Percentiles rank a stretch among this genome's conserved stretches.
These are phyloP conservation scores for Lepidotrigona ventralis DNA, from an alignment of 1,140 invertebrate species.

Conservation along the genomic window DNA sequence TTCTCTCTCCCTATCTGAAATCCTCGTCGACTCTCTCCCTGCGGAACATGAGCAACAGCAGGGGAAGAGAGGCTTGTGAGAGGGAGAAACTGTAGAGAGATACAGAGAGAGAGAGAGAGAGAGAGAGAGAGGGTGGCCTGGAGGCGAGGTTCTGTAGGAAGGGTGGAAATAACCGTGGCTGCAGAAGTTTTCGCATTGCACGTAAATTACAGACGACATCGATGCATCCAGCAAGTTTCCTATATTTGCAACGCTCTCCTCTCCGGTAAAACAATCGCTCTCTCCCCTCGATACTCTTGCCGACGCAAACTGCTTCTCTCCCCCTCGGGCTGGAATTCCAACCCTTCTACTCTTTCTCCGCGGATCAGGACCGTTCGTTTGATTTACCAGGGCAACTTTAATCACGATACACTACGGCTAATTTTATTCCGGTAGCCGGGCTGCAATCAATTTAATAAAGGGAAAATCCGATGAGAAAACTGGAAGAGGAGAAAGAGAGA, in stretches of 20 bases:
- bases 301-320: not conserved
- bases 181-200: constrained; percentile 43
- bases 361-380: constrained; percentile 12
- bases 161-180: constrained; percentile 32
- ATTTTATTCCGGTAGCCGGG: constrained; percentile 29
- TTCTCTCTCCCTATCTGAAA: not conserved
- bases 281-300: constrained; percentile 6
- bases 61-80: not conserved
- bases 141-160: not conserved
- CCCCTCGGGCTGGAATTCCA: not conserved
- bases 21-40: not conserved
- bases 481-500: too few species aligned
- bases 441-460: constrained; percentile 38
- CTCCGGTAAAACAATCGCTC: constrained; percentile 32
- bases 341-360: not conserved
- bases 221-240: constrained; percentile 42
- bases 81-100: not conserved
- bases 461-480: not conserved
- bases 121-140: not conserved
- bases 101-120: not conserved
- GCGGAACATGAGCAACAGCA: not conserved
- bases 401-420: constrained; percentile 34
- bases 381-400: constrained; percentile 47
- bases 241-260: constrained; percentile 36
- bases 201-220: constrained; percentile 52